phyloP scores from a whole-genome alignment of 2,888 invertebrate species.

The Archaeoteleia sp. region DNA sequence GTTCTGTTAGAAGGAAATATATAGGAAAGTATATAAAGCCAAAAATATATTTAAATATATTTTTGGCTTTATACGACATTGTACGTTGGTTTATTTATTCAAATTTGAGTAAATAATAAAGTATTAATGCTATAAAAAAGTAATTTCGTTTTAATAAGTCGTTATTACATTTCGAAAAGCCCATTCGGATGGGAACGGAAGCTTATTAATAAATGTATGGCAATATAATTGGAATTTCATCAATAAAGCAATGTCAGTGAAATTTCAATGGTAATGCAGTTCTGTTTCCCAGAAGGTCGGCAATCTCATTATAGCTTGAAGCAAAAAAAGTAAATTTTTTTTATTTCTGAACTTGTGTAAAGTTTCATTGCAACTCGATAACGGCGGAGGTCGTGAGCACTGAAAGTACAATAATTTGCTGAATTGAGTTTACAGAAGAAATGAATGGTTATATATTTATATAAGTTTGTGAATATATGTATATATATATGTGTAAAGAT shows the following conservation, averaged over 20 bases:
- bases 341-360: slow-evolving; percentile 35
- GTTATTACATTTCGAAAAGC: slow-evolving; percentile 12
- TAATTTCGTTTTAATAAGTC: too few relatives aligned
- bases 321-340: slow-evolving; percentile 33
- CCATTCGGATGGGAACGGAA: too few relatives aligned
- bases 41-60: too few relatives aligned
- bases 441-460: slow-evolving; percentile 29
- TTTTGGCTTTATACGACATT: too few relatives aligned
- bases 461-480: slow-evolving; percentile 1
- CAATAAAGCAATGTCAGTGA: slow-evolving; percentile 29
- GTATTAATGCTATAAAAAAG: too few relatives aligned
- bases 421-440: slow-evolving; percentile 47
- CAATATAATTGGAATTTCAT: slow-evolving; percentile 36
- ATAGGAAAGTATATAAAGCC: too few relatives aligned
- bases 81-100: too few relatives aligned
- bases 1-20: too few relatives aligned
- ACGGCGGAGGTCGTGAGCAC: slow-evolving; percentile 42
- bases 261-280: slow-evolving; percentile 36
- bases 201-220: slow-evolving; percentile 32
- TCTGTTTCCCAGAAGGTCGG: slow-evolving; percentile 19
- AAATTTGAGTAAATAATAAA: too few relatives aligned
- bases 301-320: slow-evolving; percentile 38
- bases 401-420: slow-evolving; percentile 44
- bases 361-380: slow-evolving; percentile 43
- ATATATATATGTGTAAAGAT: neutral